These are phyloP conservation scores for Mayetiola destructor DNA, from an alignment of 2,888 invertebrate genomes.

Conservation along the genomic window DNA sequence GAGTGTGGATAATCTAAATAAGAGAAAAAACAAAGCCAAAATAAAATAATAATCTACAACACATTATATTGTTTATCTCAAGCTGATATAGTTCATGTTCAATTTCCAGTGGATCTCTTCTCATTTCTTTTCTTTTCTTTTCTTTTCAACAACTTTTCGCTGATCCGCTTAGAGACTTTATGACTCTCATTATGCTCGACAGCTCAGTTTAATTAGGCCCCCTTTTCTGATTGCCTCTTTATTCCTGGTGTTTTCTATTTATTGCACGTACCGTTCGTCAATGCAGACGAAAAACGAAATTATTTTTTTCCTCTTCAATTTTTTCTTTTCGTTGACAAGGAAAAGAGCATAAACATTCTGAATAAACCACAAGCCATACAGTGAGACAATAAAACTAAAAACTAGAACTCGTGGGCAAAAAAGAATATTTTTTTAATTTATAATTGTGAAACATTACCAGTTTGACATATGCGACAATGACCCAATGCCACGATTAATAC, in stretches of 20 bases:
- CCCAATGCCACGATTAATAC: conserved; percentile 5
- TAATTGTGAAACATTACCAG: not conserved
- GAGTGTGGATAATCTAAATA: not conserved
- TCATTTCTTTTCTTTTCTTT: too few species aligned
- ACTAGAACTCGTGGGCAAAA: not conserved
- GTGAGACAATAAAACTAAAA: not conserved
- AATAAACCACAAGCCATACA: not conserved
- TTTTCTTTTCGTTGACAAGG: too few species aligned
- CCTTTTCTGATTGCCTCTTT: too few species aligned
- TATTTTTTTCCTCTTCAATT: too few species aligned
- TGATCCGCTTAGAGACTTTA: not conserved
- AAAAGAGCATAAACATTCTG: too few species aligned
- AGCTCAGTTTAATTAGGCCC: too few species aligned
- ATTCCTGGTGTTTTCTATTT: not conserved
- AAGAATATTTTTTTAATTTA: not conserved
- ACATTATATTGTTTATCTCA: not conserved
- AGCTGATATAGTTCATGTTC: not conserved
- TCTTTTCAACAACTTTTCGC: not conserved
- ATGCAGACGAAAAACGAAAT: not conserved
- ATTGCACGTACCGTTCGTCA: too few species aligned
- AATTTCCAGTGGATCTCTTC: too few species aligned
- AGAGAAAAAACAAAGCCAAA: not conserved
- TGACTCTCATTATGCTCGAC: not conserved
- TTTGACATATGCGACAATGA: not conserved
- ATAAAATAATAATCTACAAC: not conserved